phyloP scores from a whole-genome alignment of 1,140 invertebrate species.

The Plodia interpunctella region DNA sequence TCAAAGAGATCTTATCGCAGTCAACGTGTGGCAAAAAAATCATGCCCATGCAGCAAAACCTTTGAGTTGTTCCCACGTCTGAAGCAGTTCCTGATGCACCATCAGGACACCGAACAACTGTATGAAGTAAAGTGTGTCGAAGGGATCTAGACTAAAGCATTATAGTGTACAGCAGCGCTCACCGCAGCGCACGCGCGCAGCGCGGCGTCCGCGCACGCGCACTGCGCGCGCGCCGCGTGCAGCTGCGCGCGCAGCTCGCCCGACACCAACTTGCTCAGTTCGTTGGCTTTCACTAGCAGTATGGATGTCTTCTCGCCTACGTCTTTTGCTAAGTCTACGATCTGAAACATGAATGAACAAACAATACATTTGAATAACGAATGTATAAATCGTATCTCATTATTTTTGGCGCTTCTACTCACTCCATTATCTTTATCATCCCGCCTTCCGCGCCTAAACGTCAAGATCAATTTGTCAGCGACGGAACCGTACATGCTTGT shows the following conservation, averaged over 20 bases:
- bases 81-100: no score
- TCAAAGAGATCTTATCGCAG: no score
- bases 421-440: conserved; percentile 40
- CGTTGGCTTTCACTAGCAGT: conserved; percentile 26
- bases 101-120: no score
- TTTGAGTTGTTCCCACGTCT: no score
- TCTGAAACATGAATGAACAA: conserved; percentile 21
- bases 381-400: no score
- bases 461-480: conserved; percentile 41
- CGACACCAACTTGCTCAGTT: conserved; percentile 24
- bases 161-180: no score
- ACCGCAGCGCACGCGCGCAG: conserved; percentile 44
- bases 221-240: conserved; percentile 25
- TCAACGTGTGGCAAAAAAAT: no score
- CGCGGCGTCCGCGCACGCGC: conserved; percentile 30
- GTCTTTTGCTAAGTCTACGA: conserved; percentile 37
- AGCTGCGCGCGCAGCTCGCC: conserved; percentile 25
- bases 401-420: no score
- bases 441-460: conserved; percentile 25
- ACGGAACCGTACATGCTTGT: conserved; percentile 37
- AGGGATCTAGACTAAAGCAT: no score
- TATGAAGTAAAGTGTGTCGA: no score
- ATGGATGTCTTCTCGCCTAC: conserved; percentile 31
- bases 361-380: no score
- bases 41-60: no score